These are phyloP conservation scores for Caenorhabditis inopinata DNA, from an alignment of 1,140 invertebrate species.

Conservation along the genomic window DNA sequence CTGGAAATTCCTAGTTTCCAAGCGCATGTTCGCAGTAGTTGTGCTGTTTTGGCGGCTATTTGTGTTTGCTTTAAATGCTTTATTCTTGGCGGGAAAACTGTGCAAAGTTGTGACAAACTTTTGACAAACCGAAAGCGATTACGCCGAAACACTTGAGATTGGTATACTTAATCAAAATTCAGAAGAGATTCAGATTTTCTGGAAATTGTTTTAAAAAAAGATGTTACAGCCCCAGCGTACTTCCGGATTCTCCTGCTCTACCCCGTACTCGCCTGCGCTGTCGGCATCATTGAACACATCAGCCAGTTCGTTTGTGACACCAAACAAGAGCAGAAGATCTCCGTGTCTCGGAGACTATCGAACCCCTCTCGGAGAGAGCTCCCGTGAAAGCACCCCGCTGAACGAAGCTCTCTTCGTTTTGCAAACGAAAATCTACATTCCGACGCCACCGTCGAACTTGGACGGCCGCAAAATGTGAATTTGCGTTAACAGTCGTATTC, in stretches of 20 bases:
- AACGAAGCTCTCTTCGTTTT: background rate
- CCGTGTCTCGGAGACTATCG: background rate
- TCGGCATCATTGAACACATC: background rate
- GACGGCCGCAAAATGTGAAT: background rate
- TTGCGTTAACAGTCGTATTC: background rate
- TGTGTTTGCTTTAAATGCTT: no score
- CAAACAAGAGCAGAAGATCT: background rate
- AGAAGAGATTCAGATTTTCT: no score
- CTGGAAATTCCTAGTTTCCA: no score
- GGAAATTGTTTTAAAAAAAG: no score
- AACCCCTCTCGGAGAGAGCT: background rate
- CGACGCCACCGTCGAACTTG: background rate
- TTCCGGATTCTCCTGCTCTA: background rate
- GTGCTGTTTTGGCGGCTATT: no score
- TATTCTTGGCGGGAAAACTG: no score
- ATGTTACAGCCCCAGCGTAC: no score
- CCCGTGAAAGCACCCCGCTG: background rate
- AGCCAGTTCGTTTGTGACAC: background rate
- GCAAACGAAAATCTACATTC: constrained; percentile 16
- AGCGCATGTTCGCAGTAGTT: no score
- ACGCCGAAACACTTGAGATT: no score
- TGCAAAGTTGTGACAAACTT: no score
- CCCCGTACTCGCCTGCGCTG: background rate
- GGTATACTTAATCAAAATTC: no score
- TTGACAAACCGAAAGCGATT: no score